phyloP scores from a whole-genome alignment of 2,113 vertebrate species.

The Corythaixoides concolor region DNA sequence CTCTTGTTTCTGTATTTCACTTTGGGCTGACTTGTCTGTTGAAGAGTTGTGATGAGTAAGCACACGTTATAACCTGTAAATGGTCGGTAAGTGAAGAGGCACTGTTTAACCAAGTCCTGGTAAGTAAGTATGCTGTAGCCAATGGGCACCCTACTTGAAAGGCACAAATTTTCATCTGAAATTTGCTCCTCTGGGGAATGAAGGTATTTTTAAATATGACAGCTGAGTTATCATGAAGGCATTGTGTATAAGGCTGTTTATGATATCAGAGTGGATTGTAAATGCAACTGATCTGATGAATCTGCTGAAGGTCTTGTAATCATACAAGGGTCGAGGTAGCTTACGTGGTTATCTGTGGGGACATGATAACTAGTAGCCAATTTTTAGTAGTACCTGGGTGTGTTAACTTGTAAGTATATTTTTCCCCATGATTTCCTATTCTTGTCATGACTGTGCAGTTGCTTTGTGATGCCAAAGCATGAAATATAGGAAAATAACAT shows the following conservation, averaged over 20 bases:
- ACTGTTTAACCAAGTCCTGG: neutral
- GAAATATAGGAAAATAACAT: neutral
- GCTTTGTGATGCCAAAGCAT: neutral
- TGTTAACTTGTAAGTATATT: neutral
- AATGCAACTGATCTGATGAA: accelerated
- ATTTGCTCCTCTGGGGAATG: neutral
- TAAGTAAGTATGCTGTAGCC: neutral
- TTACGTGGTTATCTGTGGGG: neutral
- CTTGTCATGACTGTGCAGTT: neutral
- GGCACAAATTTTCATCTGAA: neutral
- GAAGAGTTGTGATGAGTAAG: neutral
- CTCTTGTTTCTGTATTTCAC: neutral
- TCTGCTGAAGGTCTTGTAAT: neutral
- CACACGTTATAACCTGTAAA: neutral
- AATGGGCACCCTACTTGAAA: neutral
- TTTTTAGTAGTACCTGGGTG: neutral
- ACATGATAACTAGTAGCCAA: neutral
- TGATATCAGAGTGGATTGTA: neutral
- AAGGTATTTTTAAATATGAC: neutral
- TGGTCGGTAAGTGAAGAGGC: accelerated
- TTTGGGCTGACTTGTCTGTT: neutral
- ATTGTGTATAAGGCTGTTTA: neutral
- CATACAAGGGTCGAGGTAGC: accelerated
- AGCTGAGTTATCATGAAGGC: neutral
- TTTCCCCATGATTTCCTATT: neutral